Percentiles rank a stretch among this genome's conserved stretches.
Evolutionary conservation across 2,113 vertebrate species (phyloP).

Genomic region (Heloderma charlesbogerti): DNA sequence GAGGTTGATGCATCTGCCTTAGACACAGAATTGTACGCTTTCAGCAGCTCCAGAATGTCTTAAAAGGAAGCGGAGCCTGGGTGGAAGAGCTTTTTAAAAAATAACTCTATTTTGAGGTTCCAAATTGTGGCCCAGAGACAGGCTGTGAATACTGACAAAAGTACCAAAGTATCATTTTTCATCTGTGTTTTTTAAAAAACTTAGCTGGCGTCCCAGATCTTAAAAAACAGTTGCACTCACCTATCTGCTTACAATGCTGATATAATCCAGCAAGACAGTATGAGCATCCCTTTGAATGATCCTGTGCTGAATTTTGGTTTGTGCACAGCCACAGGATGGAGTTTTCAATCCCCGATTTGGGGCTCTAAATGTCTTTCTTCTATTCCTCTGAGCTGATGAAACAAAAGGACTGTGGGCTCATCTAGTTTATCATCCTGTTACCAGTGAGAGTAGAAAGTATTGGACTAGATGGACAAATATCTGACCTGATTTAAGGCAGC

Average conservation of each 20-base stretch:
- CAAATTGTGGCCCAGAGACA: neutral
- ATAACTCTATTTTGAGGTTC: constrained; percentile 9
- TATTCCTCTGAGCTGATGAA: neutral
- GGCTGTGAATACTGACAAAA: neutral
- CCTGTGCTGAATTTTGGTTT: too few species aligned
- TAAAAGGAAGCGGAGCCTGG: neutral
- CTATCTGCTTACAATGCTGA: neutral
- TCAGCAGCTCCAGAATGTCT: constrained; percentile 20
- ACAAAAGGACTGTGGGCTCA: neutral
- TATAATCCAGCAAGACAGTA: neutral
- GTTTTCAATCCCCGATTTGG: neutral
- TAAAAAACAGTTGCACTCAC: neutral
- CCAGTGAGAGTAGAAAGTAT: neutral
- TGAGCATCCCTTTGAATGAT: neutral
- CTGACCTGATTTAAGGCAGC: neutral
- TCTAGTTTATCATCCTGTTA: neutral
- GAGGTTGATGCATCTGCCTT: constrained; percentile 15
- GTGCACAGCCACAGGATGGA: neutral
- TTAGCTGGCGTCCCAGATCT: neutral
- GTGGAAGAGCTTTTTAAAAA: constrained; percentile 33
- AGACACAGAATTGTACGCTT: neutral
- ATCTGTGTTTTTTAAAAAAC: neutral
- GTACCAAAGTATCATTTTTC: neutral
- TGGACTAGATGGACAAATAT: neutral
- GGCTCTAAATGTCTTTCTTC: neutral